phyloP scores from a whole-genome alignment of 35 echinoderm and acorn worm genomes.

The Ophioderma brevispina region DNA sequence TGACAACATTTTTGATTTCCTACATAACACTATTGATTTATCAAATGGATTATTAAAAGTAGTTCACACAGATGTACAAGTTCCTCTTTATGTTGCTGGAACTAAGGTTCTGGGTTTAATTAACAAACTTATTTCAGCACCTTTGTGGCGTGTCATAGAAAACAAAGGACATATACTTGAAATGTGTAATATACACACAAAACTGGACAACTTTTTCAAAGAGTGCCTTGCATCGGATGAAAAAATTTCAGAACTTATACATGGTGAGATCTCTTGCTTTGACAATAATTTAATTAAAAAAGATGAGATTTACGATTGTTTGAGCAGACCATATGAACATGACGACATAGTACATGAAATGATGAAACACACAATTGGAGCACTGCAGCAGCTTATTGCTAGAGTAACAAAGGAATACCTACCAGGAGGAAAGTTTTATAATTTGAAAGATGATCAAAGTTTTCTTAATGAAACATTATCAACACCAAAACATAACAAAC shows the following conservation, averaged over 20 bases:
- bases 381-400: neutral
- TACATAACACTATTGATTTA: too few relatives aligned
- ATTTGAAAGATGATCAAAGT: neutral
- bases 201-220: slow-evolving; percentile 15
- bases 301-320: slow-evolving; percentile 12
- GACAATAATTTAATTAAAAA: neutral
- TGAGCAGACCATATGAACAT: neutral
- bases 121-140: too few relatives aligned
- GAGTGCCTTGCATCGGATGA: neutral
- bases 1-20: neutral
- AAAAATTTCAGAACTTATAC: neutral
- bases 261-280: slow-evolving; percentile 4
- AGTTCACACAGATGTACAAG: too few relatives aligned
- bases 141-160: too few relatives aligned
- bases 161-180: too few relatives aligned
- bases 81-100: too few relatives aligned
- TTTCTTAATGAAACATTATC: slow-evolving; percentile 6
- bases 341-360: neutral
- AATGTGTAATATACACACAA: neutral
- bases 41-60: too few relatives aligned
- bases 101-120: too few relatives aligned
- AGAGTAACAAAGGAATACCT: slow-evolving; percentile 11
- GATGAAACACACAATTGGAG: neutral
- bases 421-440: slow-evolving; percentile 7
- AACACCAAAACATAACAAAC: slow-evolving; percentile 36